Evolutionary conservation across 2,888 invertebrate species (phyloP), one percentile per base, ranked within the genome.

Genomic region (Apamea anceps): DNA sequence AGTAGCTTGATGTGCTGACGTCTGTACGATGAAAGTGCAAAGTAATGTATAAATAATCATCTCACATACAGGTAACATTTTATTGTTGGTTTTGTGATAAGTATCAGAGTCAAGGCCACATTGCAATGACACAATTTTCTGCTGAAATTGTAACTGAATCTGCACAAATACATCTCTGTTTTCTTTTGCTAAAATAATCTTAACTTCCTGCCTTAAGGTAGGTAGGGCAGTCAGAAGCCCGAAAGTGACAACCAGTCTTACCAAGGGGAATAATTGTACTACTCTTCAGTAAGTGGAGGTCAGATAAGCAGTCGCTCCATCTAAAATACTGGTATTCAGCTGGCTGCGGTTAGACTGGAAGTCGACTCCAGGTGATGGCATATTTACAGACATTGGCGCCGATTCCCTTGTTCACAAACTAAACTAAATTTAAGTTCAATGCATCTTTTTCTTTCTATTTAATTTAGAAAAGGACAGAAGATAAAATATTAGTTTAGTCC

Each of bases 51-150:
- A 54, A 54, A 81, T n/a, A 51, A n/a, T 65, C 2, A n/a, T 65
- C 45, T 13, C 18, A 48, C 15, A 42, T 45, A 51, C 45, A 48
- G 5, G n/a, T 80, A 18, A 57, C 10, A n/a, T 13, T 32, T 21
- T 28, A 21, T 42, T 63, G 62, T 79, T 62, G 48, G n/a, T 79
- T 72, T 32, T 42, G 37, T 37, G 72, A 84, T 81, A 72, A 77
- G 12, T 37, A 51, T 37, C 15, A 37, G 13, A 72, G 60, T 45
- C 8, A n/a, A 15, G n/a, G 21, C 51, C 51, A 62, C 42, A 81
- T 81, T 67, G 15, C 21, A 37, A 45, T 60, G 65, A 71, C 65
- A 71, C 13, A 70, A 51, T 68, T 66, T 68, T 71, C 57, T 62
- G 5, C 28, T 71, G 51, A 68, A 75, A 25, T 66, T 63, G 0